A percentile compares a stretch with the other conserved stretches of the same genome.
Evolutionary conservation across 2,113 vertebrate species (phyloP).

Genomic region (Stigmatopora nigra): DNA sequence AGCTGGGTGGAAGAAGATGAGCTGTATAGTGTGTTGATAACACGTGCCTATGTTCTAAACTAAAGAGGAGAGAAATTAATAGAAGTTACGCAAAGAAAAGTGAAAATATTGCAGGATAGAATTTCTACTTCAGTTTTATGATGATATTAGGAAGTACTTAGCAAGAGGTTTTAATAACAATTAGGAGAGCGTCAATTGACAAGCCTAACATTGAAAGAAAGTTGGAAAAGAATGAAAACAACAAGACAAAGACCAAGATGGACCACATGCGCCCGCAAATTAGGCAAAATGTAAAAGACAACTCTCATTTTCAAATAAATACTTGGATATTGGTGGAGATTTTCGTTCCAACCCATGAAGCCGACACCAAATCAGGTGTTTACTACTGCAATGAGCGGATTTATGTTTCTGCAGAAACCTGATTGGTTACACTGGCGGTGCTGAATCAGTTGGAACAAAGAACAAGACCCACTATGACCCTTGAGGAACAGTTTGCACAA

Average conservation of each 20-base stretch:
- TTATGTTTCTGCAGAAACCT: too few species aligned
- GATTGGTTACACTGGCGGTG: too few species aligned
- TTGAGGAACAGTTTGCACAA: too few species aligned
- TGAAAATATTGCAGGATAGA: background rate
- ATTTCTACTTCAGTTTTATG: background rate
- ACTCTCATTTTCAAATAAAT: background rate
- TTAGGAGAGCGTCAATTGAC: background rate
- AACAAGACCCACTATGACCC: too few species aligned
- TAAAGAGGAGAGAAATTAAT: background rate
- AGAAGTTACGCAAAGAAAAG: background rate
- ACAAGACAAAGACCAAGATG: background rate
- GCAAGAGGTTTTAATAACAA: background rate
- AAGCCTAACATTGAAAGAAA: background rate
- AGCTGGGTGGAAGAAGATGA: slow-evolving; percentile 2
- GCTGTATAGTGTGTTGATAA: background rate
- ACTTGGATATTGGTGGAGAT: background rate
- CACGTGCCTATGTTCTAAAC: slow-evolving; percentile 3
- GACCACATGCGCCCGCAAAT: background rate
- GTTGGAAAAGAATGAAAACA: background rate
- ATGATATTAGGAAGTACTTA: background rate
- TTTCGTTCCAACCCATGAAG: too few species aligned
- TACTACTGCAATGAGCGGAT: too few species aligned
- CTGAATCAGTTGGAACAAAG: too few species aligned
- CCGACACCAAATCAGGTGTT: too few species aligned
- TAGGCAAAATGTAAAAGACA: background rate